These are phyloP conservation scores for Drosophila ezoana DNA, from an alignment of 2,888 invertebrate genomes.

Conservation along the genomic window DNA sequence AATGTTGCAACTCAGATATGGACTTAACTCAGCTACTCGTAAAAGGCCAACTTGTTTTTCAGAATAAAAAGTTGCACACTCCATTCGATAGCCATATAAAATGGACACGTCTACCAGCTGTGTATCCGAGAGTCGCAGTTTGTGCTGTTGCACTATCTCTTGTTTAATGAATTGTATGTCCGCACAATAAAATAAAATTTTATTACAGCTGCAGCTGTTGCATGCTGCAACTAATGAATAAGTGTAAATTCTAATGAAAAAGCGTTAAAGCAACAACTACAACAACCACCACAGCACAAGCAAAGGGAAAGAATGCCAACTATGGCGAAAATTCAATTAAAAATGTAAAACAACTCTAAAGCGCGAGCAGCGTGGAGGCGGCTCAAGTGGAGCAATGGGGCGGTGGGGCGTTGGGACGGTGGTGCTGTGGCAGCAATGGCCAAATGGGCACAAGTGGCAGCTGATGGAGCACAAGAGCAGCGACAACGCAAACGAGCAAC, in stretches of 20 bases:
- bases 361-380: slow-evolving; percentile 44
- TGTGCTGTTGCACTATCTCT: slow-evolving; percentile 25
- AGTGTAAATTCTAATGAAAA: slow-evolving; percentile 79
- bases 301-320: slow-evolving; percentile 68
- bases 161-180: slow-evolving; percentile 60
- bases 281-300: slow-evolving; percentile 25
- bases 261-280: slow-evolving; percentile 61
- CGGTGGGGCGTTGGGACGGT: background rate
- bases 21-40: background rate
- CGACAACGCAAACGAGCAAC: slow-evolving; percentile 75
- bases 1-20: slow-evolving; percentile 5
- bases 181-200: slow-evolving; percentile 75
- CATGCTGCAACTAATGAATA: slow-evolving; percentile 78
- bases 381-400: slow-evolving; percentile 1
- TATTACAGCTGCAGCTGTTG: slow-evolving; percentile 74
- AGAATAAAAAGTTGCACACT: slow-evolving; percentile 12
- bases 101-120: slow-evolving; percentile 43
- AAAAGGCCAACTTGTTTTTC: slow-evolving; percentile 24
- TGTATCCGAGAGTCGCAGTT: slow-evolving; percentile 20
- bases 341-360: slow-evolving; percentile 79
- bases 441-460: slow-evolving; percentile 33
- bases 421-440: background rate
- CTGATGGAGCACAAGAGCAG: slow-evolving; percentile 62
- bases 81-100: slow-evolving; percentile 36
- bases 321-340: slow-evolving; percentile 79